A percentile compares a stretch with the other conserved stretches of the same genome.
Conservation (phyloP, 2,113 vertebrate species). For the Oreochromis spilurus region DNA sequence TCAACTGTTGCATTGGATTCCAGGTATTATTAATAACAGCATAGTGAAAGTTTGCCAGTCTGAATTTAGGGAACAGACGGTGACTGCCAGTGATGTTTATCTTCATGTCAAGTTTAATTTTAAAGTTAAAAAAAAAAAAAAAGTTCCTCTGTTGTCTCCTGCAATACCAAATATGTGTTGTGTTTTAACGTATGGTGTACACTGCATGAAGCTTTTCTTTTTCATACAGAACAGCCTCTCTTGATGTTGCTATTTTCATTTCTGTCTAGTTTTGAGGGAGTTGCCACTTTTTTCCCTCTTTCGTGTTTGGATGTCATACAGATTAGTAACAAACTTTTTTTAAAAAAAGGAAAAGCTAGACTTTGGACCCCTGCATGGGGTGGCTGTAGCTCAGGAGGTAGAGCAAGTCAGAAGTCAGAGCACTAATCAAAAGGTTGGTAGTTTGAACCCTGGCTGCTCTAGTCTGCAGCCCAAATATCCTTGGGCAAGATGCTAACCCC, state of each 20-base stretch:
- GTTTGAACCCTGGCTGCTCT: background rate
- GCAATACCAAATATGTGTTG: background rate
- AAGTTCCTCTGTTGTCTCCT: background rate
- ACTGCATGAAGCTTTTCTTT: background rate
- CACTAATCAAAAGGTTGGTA: background rate
- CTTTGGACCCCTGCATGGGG: background rate
- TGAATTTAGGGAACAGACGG: background rate
- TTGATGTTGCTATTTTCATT: background rate
- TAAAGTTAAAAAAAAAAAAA: background rate
- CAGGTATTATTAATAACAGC: background rate
- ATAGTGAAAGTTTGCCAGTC: background rate
- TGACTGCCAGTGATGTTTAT: background rate
- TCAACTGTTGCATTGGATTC: slow-evolving; percentile 3
- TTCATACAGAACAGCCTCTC: background rate
- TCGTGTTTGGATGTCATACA: background rate
- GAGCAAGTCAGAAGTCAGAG: background rate
- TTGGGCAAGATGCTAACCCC: background rate
- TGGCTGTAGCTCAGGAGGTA: background rate
- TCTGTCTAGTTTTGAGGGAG: background rate
- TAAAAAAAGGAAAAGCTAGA: background rate
- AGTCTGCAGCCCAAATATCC: background rate
- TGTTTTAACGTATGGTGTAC: slow-evolving; percentile 2
- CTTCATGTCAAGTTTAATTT: slow-evolving; percentile 24
- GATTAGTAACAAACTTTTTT: background rate
- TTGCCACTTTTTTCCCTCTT: background rate